A percentile compares a stretch with the other conserved stretches of the same genome.
These are phyloP conservation scores for Macheiramphus alcinus DNA, from an alignment of 2,113 vertebrate genomes.

Conservation along the genomic window DNA sequence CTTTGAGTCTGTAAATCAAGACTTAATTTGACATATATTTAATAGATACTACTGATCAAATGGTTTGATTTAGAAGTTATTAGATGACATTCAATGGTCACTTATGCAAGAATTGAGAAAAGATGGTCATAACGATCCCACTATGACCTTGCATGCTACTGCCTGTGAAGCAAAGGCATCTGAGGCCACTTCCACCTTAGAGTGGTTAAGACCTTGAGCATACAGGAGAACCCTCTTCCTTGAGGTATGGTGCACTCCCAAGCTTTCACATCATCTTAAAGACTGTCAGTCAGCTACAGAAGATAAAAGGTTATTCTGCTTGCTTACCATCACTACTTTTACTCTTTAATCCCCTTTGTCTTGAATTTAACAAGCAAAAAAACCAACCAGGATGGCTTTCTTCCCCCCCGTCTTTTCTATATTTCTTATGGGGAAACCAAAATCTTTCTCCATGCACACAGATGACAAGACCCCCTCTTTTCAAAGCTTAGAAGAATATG, in stretches of 20 bases:
- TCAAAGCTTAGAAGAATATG: background rate
- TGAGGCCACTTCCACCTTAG: background rate
- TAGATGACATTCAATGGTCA: background rate
- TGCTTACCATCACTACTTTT: background rate
- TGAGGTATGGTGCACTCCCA: background rate
- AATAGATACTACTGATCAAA: background rate
- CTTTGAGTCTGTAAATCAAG: background rate
- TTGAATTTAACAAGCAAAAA: background rate
- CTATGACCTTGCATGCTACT: background rate
- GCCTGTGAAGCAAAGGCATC: slow-evolving; percentile 19
- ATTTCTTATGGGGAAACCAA: background rate
- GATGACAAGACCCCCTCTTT: background rate
- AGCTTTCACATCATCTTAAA: background rate
- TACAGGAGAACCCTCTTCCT: background rate
- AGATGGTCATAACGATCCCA: background rate
- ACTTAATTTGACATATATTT: background rate
- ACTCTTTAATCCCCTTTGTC: background rate
- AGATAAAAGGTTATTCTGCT: background rate
- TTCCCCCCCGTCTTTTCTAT: background rate
- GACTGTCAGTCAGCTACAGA: background rate
- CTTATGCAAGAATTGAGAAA: background rate
- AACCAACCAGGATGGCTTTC: background rate
- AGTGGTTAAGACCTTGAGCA: background rate
- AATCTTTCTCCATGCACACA: background rate
- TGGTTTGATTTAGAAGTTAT: background rate